Evolutionary conservation across 1,140 invertebrate genomes (phyloP), one percentile per base, ranked within the genome.

Genomic region (Lanistes nyassanus): DNA sequence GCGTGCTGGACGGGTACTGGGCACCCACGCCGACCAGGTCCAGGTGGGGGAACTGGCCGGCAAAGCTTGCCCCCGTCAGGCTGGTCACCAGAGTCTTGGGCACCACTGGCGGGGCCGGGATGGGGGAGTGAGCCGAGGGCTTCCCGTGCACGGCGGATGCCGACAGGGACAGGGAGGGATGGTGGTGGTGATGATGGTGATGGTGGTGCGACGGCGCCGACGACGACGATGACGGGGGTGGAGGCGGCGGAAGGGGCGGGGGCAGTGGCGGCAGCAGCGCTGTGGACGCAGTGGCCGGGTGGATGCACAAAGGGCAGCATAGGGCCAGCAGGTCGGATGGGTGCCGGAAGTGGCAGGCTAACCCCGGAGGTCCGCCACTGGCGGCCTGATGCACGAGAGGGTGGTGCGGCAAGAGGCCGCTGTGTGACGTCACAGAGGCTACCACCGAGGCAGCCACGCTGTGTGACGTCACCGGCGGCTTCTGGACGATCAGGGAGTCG

Each of bases 401-500:
- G 29, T 75, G 67, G 34, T 51, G 56, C 13, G 66, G 56, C 16
- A 75, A 62, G n/a, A 74, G 60, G 51, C 42, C 55, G 64, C 39
- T 74, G 34, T 23, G 34, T 64, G 74, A 72, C 58, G 65, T 42
- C 58, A 39, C 36, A 9, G 56, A 53, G n/a, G 47, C 65, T 37
- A 60, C 53, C 16, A 55, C 70, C 34, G 58, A 39, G 37, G 69
- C 70, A 60, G 42, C 36, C 21, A 42, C 34, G 39, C 56, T 73
- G 23, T 56, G 73, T 66, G 73, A 56, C 36, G 60, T 64, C 47
- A 64, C 60, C 34, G 78, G 34, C 9, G 79, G 79, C 29, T 78
- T 81, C 62, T 81, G 77, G n/a, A 81, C 73, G 58, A 81, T 81
- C n/a, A 81, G 67, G 19, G 80, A 81, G 66, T 81, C 80, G 4